A percentile compares a stretch with the other conserved stretches of the same genome.
phyloP scores from a whole-genome alignment of 2,797 vertebrate genomes.

The Labroides dimidiatus region DNA sequence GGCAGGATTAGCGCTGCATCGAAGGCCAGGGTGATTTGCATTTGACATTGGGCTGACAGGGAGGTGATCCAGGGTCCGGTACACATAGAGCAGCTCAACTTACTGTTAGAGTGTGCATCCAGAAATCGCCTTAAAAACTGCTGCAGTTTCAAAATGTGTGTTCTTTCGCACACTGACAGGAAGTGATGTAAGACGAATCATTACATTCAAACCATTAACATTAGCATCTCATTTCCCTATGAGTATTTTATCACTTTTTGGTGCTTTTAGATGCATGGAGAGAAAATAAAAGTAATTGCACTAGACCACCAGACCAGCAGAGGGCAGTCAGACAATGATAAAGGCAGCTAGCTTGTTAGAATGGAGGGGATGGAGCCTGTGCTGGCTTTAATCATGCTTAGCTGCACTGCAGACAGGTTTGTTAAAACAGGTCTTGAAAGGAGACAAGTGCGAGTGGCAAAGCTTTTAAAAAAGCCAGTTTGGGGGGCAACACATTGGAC shows the following conservation, averaged over 20 bases:
- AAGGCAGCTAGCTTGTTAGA: too few species aligned
- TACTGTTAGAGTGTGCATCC: constrained; percentile 34
- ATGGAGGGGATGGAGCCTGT: too few species aligned
- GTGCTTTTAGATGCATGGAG: too few species aligned
- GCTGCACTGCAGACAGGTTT: too few species aligned
- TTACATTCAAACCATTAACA: constrained; percentile 61
- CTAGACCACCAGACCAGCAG: too few species aligned
- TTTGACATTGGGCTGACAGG: constrained; percentile 72
- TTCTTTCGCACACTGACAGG: not conserved
- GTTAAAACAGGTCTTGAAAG: too few species aligned
- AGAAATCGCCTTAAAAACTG: constrained; percentile 23
- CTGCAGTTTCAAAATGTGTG: constrained; percentile 26
- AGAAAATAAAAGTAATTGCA: too few species aligned
- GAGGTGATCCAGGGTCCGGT: constrained; percentile 68
- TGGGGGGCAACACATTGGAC: too few species aligned
- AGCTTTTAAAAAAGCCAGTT: too few species aligned
- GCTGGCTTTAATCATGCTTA: too few species aligned
- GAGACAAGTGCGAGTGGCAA: too few species aligned
- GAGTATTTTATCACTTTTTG: constrained; percentile 23
- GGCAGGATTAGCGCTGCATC: constrained; percentile 65
- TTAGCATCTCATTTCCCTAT: constrained; percentile 50
- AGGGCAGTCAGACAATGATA: too few species aligned
- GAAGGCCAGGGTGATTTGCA: constrained; percentile 62
- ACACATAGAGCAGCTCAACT: constrained; percentile 61
- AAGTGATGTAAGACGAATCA: constrained; percentile 25